Evolutionary conservation across 2,888 invertebrate species (phyloP), one percentile per base, ranked within the genome.

Genomic region (Hemithea aestivaria): DNA sequence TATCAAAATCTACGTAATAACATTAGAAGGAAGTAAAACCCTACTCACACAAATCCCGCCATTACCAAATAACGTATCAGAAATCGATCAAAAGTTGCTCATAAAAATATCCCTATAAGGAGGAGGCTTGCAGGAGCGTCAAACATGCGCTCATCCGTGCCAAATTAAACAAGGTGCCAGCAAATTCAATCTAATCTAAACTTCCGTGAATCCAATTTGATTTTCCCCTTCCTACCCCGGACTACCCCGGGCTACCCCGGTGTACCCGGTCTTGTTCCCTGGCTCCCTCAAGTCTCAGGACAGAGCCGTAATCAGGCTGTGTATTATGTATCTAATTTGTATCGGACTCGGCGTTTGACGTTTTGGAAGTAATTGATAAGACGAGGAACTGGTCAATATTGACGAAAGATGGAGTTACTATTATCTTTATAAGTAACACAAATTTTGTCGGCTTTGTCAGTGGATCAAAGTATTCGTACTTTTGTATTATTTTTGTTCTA

Each of bases 151-250:
- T 54, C 64, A 62, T 71, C 73, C 70, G 69, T 69, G 66, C 71
- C 66, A 80, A 80, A 81, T 84, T 81, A 81, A 81, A 81, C 82
- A 82, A 82, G 83, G 79, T 80, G 78, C 72, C 67, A 70, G 75
- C 51, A 79, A 80, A 83, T 83, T 83, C 80, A 78, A 83, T 83
- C 75, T 74, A 83, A 83, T 83, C 80, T 77, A 79, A 83, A 84
- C 73, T 84, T 81, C 74, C 75, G 81, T 77, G 79, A 77, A 82
- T 82, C 81, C 80, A 82, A 83, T 84, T 82, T 81, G 79, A 81
- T 80, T 82, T 74, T 74, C 72, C 79, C 72, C 79, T 68, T 58
- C 49, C 48, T 42, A 42, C 49, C 46, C 35, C 32, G 45, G 37
- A 32, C 39, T 47, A 41, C 46, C 46, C 45, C 49, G 40, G 50